Base-by-base conservation (phyloP, 2,888 invertebrate species). In the Spialia ferax region DNA sequence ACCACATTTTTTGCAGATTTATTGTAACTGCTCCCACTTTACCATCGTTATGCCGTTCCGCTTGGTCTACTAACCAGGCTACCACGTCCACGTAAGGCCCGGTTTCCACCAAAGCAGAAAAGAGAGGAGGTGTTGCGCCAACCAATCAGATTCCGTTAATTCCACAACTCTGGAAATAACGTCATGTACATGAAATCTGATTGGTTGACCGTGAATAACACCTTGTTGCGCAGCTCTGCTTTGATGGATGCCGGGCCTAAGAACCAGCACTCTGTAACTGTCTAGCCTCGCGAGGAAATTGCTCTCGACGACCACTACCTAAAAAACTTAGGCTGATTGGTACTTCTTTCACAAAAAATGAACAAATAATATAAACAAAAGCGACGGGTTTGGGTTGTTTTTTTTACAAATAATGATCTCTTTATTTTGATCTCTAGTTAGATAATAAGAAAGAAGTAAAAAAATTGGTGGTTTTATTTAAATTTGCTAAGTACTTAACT, bases 1-100 rank as follows among this genome's bases (percentile, higher is more conserved):
- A 55, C 26, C 38, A 26, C 11, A 22, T 10, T 50, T 64, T 56
- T 59, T 50, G 48, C 35, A 26, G 57, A 52, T 65, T 29, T n/a
- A 38, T 62, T 61, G 38, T 52, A 23, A 62, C 35, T 59, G 35
- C 48, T 45, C 32, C 48, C 15, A n/a, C 23, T 52, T 7, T 57
- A 57, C 50, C 64, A 64, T 64, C 57, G 50, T 64, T 50, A 64
- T 57, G 57, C 64, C 48, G 64, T 64, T 64, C 57, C 64, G 57
- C 57, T 64, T 20, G 32, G 57, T 18, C 35, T 48, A 57, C 11
- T 64, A 65, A 35, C 65, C 50, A 38, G 65, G 59, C 57, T 59
- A 65, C 50, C 65, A 52, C 65, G 64, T 64, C n/a, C n/a, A n/a
- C n/a, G n/a, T n/a, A n/a, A n/a, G n/a, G n/a, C n/a, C n/a, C n/a